A percentile compares a stretch with the other conserved stretches of the same genome.
phyloP scores from a whole-genome alignment of 1,140 invertebrate species.

The Drosophila rufa region DNA sequence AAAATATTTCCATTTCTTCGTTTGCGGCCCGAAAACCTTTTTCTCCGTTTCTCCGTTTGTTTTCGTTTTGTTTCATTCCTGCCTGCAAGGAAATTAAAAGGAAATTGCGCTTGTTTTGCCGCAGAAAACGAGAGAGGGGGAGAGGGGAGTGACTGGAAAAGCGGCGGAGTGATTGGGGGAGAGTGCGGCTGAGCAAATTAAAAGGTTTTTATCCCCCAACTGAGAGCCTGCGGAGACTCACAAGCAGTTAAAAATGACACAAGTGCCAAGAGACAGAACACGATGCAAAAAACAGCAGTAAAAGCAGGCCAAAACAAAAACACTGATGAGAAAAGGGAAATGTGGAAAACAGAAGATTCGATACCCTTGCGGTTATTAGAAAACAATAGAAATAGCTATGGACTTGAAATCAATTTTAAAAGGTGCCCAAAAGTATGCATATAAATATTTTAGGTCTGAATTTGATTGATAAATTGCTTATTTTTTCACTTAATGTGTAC shows the following conservation, averaged over 20 bases:
- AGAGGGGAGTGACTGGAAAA: neutral
- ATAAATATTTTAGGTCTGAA: too few relatives aligned
- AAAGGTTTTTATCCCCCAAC: constrained; percentile 61
- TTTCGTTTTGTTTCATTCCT: constrained; percentile 32
- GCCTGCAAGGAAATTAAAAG: constrained; percentile 73
- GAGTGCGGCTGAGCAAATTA: constrained; percentile 50
- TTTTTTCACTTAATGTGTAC: neutral
- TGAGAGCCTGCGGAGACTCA: constrained; percentile 52
- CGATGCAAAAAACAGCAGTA: constrained; percentile 14
- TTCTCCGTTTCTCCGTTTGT: constrained; percentile 22
- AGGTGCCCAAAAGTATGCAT: neutral
- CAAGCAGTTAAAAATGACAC: constrained; percentile 77
- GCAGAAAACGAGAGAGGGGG: neutral
- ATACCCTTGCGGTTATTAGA: neutral
- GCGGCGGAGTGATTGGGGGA: constrained; percentile 13
- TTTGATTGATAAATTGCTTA: neutral
- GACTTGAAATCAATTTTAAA: too few relatives aligned
- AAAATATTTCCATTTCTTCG: constrained; percentile 59
- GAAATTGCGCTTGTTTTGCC: constrained; percentile 75
- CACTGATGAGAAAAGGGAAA: neutral
- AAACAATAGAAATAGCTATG: neutral
- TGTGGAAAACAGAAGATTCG: neutral
- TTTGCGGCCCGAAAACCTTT: constrained; percentile 40
- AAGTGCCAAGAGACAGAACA: constrained; percentile 53
- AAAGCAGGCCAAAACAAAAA: constrained; percentile 7